Evolutionary conservation across 2,888 invertebrate species (phyloP).

Genomic region (Ormyrus thymus): DNA sequence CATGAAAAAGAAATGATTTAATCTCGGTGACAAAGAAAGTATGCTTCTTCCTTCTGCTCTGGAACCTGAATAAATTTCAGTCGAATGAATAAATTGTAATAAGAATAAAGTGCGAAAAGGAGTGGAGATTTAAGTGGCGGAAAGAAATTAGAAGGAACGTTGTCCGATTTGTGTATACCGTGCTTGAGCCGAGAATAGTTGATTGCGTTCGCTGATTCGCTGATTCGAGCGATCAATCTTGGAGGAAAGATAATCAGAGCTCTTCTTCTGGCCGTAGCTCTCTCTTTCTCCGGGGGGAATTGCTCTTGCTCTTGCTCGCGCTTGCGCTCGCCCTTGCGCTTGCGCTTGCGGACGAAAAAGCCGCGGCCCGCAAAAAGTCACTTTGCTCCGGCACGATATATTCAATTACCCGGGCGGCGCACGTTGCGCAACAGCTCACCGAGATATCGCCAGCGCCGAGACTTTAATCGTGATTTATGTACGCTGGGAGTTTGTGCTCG

Average conservation of each 20-base stretch:
- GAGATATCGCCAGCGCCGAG: slow-evolving; percentile 12
- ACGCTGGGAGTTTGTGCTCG: slow-evolving; percentile 1
- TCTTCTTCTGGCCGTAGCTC: no score
- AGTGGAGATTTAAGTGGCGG: no score
- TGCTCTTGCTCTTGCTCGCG: not conserved
- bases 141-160: no score
- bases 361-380: slow-evolving; percentile 32
- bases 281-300: slow-evolving; percentile 12
- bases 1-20: no score
- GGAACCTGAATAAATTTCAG: no score
- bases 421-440: not conserved
- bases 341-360: not conserved
- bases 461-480: slow-evolving; percentile 50
- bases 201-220: slow-evolving; percentile 19
- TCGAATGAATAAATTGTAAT: no score
- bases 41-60: no score
- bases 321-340: not conserved
- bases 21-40: no score
- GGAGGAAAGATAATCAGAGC: slow-evolving; percentile 47
- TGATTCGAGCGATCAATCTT: slow-evolving; percentile 50
- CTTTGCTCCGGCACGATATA: slow-evolving; percentile 34
- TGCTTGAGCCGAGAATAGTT: no score
- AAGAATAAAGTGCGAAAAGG: no score
- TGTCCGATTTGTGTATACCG: no score
- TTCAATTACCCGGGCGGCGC: slow-evolving; percentile 34